phyloP scores from a whole-genome alignment of 1,140 invertebrate genomes.

The Linepithema humile region DNA sequence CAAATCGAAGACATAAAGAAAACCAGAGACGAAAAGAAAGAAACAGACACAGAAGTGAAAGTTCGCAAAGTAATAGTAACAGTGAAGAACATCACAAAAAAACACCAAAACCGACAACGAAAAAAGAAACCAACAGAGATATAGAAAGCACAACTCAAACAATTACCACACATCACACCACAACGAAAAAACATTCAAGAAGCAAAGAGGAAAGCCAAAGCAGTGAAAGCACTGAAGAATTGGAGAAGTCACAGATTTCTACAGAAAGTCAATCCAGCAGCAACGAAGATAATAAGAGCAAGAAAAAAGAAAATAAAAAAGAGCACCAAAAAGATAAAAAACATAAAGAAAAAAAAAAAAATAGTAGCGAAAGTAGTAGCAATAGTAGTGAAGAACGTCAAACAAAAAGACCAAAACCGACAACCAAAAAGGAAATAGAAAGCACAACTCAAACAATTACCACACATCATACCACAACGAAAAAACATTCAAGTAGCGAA shows the following conservation, averaged over 20 bases:
- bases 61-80: not conserved
- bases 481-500: not conserved
- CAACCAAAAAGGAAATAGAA: not conserved
- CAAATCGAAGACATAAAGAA: not conserved
- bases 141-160: not conserved
- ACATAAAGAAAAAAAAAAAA: not conserved
- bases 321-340: not conserved
- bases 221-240: not conserved
- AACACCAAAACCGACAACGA: not conserved
- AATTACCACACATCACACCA: not conserved
- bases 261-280: not conserved
- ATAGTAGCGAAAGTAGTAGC: not conserved
- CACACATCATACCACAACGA: too few species aligned
- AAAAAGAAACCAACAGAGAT: not conserved
- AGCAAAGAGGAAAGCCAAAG: not conserved
- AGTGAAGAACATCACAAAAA: too few species aligned
- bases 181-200: not conserved
- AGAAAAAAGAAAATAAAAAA: not conserved
- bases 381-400: too few species aligned
- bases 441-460: not conserved
- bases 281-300: not conserved
- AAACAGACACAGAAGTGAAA: not conserved
- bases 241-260: not conserved
- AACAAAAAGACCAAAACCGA: too few species aligned
- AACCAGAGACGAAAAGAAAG: not conserved